These are phyloP conservation scores for Macrotrachela quadricornifera DNA, from an alignment of 1,140 invertebrate genomes.

Conservation along the genomic window DNA sequence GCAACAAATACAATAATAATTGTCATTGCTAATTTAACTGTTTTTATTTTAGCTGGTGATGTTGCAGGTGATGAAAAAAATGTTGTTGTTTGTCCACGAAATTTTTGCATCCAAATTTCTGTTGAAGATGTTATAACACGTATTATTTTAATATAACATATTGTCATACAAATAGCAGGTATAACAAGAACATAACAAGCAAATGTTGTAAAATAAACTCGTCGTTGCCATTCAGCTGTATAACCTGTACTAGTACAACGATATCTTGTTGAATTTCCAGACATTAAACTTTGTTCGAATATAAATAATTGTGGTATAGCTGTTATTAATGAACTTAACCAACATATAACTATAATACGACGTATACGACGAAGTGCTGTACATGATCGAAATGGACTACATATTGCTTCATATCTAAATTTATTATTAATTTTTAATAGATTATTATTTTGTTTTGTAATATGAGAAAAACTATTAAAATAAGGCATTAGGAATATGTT, in stretches of 20 bases:
- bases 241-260: slow-evolving; percentile 27
- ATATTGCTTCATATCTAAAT: no score
- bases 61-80: no score
- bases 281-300: slow-evolving; percentile 21
- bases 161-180: no score
- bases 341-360: slow-evolving; percentile 8
- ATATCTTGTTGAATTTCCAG: slow-evolving; percentile 15
- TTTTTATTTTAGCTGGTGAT: slow-evolving; percentile 18
- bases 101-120: no score
- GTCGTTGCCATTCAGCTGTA: slow-evolving; percentile 30
- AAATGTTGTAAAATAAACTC: slow-evolving; percentile 30
- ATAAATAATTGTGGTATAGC: slow-evolving; percentile 32
- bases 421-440: no score
- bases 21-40: slow-evolving; percentile 29
- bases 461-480: no score
- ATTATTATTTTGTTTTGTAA: no score
- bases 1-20: slow-evolving; percentile 31
- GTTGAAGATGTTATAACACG: no score
- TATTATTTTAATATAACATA: no score
- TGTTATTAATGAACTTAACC: slow-evolving; percentile 28
- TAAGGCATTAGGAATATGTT: no score
- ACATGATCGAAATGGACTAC: no score
- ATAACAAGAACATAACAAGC: slow-evolving; percentile 19
- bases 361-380: slow-evolving; percentile 21
- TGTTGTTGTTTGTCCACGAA: no score